Percentiles rank a stretch among this genome's conserved stretches.
phyloP scores from a whole-genome alignment of 1,140 invertebrate species.

The Lethrus apterus region DNA sequence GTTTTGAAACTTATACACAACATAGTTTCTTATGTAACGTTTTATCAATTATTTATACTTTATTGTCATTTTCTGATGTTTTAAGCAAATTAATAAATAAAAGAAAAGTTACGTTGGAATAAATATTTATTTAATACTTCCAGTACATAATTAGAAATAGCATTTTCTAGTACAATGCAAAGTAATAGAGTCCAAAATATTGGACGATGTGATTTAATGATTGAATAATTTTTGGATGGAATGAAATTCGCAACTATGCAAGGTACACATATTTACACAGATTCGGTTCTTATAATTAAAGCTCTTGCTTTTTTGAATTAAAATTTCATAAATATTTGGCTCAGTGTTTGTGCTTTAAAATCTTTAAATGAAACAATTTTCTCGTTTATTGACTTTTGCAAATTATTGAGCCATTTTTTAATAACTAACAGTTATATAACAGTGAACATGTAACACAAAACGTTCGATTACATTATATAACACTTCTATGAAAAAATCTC shows the following conservation, averaged over 20 bases:
- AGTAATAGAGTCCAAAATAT: background rate
- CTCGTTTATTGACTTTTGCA: no score
- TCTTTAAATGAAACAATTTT: no score
- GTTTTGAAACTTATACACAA: no score
- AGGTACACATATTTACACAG: constrained; percentile 9
- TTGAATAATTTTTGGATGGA: background rate
- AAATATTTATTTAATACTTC: constrained; percentile 7
- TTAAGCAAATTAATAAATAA: no score
- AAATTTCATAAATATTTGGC: no score
- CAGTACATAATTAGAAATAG: constrained; percentile 5
- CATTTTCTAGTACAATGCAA: constrained; percentile 2
- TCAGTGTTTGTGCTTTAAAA: no score
- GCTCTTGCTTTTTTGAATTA: background rate
- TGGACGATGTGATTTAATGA: background rate
- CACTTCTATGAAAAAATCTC: background rate
- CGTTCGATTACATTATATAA: background rate
- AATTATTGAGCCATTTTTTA: constrained; percentile 5
- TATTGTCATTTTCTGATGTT: no score
- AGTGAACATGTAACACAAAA: no score
- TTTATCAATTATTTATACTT: no score
- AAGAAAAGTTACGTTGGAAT: background rate
- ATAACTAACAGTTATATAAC: constrained; percentile 10
- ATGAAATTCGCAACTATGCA: constrained; percentile 4
- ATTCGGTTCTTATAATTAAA: background rate
- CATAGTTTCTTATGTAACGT: no score